Evolutionary conservation across 1,140 invertebrate genomes (phyloP).

Genomic region (Orius laevigatus): DNA sequence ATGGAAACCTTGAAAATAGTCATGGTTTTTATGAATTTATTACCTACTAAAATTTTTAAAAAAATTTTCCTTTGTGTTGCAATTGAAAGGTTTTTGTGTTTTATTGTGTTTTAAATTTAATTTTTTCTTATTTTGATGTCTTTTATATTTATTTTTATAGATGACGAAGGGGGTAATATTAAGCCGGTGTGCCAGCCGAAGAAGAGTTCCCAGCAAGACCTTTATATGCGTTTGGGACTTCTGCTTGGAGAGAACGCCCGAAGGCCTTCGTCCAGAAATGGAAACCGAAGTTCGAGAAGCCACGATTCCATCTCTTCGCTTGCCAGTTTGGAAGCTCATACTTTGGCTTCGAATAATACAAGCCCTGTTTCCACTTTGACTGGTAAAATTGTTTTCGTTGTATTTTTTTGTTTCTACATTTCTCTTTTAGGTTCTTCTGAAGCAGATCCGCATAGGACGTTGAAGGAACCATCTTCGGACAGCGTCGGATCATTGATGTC

Average conservation of each 20-base stretch:
- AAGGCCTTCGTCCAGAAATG: constrained; percentile 22
- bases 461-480: constrained; percentile 37
- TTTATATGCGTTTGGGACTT: constrained; percentile 71
- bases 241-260: constrained; percentile 49
- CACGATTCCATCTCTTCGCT: constrained; percentile 44
- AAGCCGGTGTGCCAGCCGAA: constrained; percentile 34
- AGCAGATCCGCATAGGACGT: constrained; percentile 26
- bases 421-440: constrained; percentile 32
- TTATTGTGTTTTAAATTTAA: constrained; percentile 18
- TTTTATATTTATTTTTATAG: constrained; percentile 29
- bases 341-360: constrained; percentile 55
- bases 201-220: constrained; percentile 51
- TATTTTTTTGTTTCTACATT: background rate
- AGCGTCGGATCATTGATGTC: constrained; percentile 66
- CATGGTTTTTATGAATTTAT: background rate
- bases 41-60: too few relatives aligned
- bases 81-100: constrained; percentile 3
- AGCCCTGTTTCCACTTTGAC: constrained; percentile 78
- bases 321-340: constrained; percentile 49
- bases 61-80: background rate
- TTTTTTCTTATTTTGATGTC: constrained; percentile 14
- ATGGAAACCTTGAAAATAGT: constrained; percentile 6
- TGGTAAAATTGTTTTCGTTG: constrained; percentile 33
- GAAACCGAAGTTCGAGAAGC: constrained; percentile 12
- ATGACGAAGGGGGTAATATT: constrained; percentile 49